Conservation (phyloP, 2,797 vertebrate genomes). For the Triplophysa bombifrons region DNA sequence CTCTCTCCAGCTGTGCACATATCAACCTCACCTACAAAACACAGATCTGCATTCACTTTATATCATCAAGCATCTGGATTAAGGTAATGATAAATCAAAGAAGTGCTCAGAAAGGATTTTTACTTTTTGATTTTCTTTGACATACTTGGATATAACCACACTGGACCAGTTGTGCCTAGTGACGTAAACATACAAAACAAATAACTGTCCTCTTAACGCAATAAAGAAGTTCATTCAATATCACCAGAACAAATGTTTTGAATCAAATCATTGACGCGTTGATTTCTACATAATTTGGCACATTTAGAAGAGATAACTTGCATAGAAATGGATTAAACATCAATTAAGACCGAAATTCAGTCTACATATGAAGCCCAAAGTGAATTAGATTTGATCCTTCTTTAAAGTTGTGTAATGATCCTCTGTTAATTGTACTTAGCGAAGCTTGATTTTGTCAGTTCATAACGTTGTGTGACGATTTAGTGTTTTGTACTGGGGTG, state of each 20-base stretch:
- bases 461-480: conserved; percentile 3
- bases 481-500: conserved; percentile 16
- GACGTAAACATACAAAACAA: not conserved
- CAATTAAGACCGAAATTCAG: not conserved
- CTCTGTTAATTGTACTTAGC: not conserved
- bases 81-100: not conserved
- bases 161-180: not conserved
- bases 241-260: not conserved
- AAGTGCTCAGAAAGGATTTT: not conserved
- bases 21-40: conserved; percentile 5
- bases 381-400: not conserved
- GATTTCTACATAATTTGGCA: not conserved
- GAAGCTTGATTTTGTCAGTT: conserved; percentile 15
- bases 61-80: conserved; percentile 5
- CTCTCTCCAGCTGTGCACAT: conserved; percentile 58
- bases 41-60: not conserved
- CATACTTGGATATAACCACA: not conserved
- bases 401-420: conserved; percentile 7
- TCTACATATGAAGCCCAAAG: not conserved
- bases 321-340: not conserved
- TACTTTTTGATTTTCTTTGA: not conserved
- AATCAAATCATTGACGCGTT: not conserved
- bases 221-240: not conserved
- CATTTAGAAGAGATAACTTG: not conserved
- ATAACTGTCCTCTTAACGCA: too few relatives aligned